These are phyloP conservation scores for Pagetopsis macropterus DNA, from an alignment of 2,797 vertebrate genomes.

Conservation along the genomic window DNA sequence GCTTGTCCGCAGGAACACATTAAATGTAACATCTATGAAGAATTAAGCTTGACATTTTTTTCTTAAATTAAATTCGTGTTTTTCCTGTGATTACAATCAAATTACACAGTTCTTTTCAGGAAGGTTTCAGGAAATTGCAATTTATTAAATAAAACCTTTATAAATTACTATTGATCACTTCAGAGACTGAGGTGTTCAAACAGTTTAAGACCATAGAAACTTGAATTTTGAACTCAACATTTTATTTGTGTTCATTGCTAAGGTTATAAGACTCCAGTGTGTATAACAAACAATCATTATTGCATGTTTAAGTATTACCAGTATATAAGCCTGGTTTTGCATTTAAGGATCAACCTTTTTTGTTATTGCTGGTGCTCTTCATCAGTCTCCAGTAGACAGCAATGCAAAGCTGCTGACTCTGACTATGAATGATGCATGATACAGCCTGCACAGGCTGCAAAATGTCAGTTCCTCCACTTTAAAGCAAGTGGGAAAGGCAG, in stretches of 20 bases:
- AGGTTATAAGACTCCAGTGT: slow-evolving; percentile 39
- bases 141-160: slow-evolving; percentile 20
- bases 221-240: slow-evolving; percentile 1
- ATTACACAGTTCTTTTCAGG: background rate
- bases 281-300: slow-evolving; percentile 54
- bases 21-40: background rate
- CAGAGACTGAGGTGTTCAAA: slow-evolving; percentile 32
- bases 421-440: slow-evolving; percentile 17
- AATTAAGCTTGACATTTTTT: background rate
- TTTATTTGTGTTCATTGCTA: slow-evolving; percentile 33
- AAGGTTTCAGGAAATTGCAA: slow-evolving; percentile 10
- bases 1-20: slow-evolving; percentile 3
- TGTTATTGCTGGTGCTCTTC: slow-evolving; percentile 62
- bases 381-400: slow-evolving; percentile 43
- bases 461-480: slow-evolving; percentile 32
- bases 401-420: slow-evolving; percentile 12
- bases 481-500: slow-evolving; percentile 14
- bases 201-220: slow-evolving; percentile 44
- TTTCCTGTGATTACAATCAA: background rate
- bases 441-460: slow-evolving; percentile 17
- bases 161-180: slow-evolving; percentile 19
- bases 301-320: slow-evolving; percentile 56
- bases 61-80: too few relatives aligned
- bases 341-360: slow-evolving; percentile 42
- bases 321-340: slow-evolving; percentile 43